Evolutionary conservation across 2,113 vertebrate species (phyloP), one percentile per base, ranked within the genome.

Genomic region (Pseudonaja textilis): DNA sequence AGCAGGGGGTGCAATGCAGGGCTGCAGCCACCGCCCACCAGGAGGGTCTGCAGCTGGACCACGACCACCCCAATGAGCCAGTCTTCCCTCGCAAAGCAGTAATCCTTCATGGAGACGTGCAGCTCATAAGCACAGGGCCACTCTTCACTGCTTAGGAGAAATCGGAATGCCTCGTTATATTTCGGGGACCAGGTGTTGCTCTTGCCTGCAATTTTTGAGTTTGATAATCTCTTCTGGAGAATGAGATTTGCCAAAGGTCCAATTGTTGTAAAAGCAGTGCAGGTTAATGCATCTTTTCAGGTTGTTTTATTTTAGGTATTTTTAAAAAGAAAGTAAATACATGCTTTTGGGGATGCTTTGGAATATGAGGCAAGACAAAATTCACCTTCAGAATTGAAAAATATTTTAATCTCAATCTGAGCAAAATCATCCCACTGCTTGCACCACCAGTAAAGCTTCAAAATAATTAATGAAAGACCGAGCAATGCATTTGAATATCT

Each of bases 111-210:
- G 0, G 99, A 99, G 25, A 99, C 94, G 95, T 99, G 99, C 50
- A 99, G 98, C 93, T 99, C 99, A 9, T 99, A 99, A 94, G 97
- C 97, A 90, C 98, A 98, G 0, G 98, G 98, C 29, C 97, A 98
- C 3, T 99, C 98, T 93, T 99, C 99, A 0, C 98, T 98, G 93
- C 99, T 98, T 95, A 99, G 97, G 95, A 98, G 92, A 93, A 99
- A 99, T 85, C 99, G 99, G 97, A 99, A 99, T 94, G 99, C 99
- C 97, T 99, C 99, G 10, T 99, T 99, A 97, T 99, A 99, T 97
- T 99, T 99, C 90, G 99, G 99, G 81, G 99, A 99, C 99, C 99
- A 99, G 1, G 98, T 99, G 97, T 99, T 99, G 96, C 99, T 99
- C 97, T 99, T 99, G 93, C 99, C 45, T 45, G 45, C 69, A 74